Evolutionary conservation across 2,113 vertebrate genomes (phyloP), one percentile per base, ranked within the genome.

Genomic region (Pomatostomus ruficeps): DNA sequence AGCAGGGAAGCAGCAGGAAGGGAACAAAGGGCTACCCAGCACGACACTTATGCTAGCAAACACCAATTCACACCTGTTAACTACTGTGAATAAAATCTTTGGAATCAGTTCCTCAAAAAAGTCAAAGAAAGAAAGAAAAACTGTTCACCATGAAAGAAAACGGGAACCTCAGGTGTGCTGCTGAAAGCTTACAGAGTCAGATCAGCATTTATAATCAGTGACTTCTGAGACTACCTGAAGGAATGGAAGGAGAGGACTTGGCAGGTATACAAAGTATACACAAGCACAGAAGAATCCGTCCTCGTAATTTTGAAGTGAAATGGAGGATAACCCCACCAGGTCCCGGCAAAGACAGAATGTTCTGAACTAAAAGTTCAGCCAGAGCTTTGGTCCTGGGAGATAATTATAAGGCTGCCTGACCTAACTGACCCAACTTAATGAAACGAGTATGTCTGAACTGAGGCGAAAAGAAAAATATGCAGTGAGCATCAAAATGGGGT

Each of bases 31-130:
- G 92, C 93, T 95, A 89, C 95, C 80, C 96, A 96, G 95, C 95
- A 96, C 1, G 96, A 93, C 93, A 92, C 95, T 96, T 84, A 95
- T 58, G 93, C 92, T 92, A 95, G 95, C 84, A 97, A 97, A 97
- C 96, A 97, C 91, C 92, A 95, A 94, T 97, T 96, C 96, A 84
- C 95, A 96, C 96, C 96, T 96, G 92, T 96, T 97, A 96, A 97
- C 91, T 95, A 95, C 92, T 94, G 93, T 97, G 95, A 96, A 97
- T 93, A 97, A 96, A 96, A 96, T 94, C 95, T 96, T 96, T 96
- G 93, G 96, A 97, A 96, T 96, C 86, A 89, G 92, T 94, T 93
- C 97, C 96, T 91, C 91, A 84, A 93, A 95, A 95, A 95, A 90
- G 87, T 92, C 74, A 95, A 96, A 92, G 92, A 97, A 92, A 96